Conservation (phyloP, 2,888 invertebrate genomes). For the Drosophila mimica region DNA sequence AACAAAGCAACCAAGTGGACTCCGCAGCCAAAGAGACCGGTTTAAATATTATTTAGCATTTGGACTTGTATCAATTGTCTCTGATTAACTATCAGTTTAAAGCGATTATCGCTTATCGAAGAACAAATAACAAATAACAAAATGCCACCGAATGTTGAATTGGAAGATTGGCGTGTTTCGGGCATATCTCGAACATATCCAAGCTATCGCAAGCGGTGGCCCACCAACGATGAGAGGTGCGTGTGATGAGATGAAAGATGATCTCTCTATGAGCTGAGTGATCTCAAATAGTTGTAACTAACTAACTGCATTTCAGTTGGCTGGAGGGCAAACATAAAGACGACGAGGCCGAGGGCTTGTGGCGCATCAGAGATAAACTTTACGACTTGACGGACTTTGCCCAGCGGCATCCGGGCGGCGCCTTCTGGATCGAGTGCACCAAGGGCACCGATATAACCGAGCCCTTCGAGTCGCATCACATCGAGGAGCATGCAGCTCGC, state of each 20-base stretch:
- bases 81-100: conserved; percentile 12
- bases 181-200: conserved; percentile 82
- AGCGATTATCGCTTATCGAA: background rate
- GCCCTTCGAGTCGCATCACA: conserved; percentile 90
- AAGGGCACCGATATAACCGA: conserved; percentile 93
- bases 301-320: conserved; percentile 85
- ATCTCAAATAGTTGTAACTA: background rate
- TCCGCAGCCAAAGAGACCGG: conserved; percentile 27
- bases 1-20: conserved; percentile 34
- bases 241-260: conserved; percentile 1
- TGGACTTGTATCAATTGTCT: conserved; percentile 15
- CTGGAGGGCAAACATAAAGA: conserved; percentile 88
- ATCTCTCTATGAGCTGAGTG: background rate
- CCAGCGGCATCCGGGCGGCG: conserved; percentile 93
- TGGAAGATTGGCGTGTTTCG: conserved; percentile 74
- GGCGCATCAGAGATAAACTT: conserved; percentile 90
- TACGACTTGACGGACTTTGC: conserved; percentile 94
- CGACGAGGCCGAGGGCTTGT: conserved; percentile 90
- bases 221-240: conserved; percentile 74
- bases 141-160: conserved; percentile 61
- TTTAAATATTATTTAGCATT: conserved; percentile 37
- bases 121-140: background rate
- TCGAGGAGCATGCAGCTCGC: conserved; percentile 87
- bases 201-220: conserved; percentile 69
- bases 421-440: conserved; percentile 89